Base-by-base conservation (phyloP, 2,113 vertebrate species). In the Ptilorrhoa leucosticta region DNA sequence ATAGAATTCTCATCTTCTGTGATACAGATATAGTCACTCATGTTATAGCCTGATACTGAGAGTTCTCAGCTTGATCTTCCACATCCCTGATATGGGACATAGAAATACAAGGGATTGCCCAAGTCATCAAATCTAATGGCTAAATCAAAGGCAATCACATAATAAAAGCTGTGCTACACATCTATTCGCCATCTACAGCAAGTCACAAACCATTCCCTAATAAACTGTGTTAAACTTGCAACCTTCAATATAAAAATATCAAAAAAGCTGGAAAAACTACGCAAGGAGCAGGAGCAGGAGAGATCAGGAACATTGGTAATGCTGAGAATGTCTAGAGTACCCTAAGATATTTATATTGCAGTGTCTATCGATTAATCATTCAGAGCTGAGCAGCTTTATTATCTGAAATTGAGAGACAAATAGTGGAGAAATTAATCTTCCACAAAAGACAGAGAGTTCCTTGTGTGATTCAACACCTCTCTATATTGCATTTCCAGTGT, bases 1-100 rank as follows among this genome's bases (percentile, higher is more conserved):
- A 65, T 0, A 86, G 15, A 28, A 39, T 58, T 77, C 20, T 65
- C 24, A 22, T 0, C 1, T 35, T 16, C 35, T 35, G 15, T 9
- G 19, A 54, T 57, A 61, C 19, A 64, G 17, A 24, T 24, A 40
- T 1, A 73, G 35, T 24, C 30, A 65, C 31, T 45, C 18, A 35
- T 12, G 24, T 13, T 23, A 18, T 10, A 87, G 18, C 3, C 47
- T 33, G 14, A 27, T 58, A 27, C 22, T 84, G 51, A 13, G 6
- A 4, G 14, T 33, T 90, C 70, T 79, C 40, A 61, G 9, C 16
- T 24, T 76, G 21, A 88, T 56, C 27, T 15, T 30, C 19, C 21
- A 54, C 11, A 50, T 58, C 27, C 22, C 44, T 71, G 48, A 68
- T 35, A 68, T 1, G 13, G 11, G 35, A 83, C 35, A 47, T 0